Evolutionary conservation across 2,888 invertebrate genomes (phyloP), one percentile per base, ranked within the genome.

Genomic region (Hypercompe scribonia): DNA sequence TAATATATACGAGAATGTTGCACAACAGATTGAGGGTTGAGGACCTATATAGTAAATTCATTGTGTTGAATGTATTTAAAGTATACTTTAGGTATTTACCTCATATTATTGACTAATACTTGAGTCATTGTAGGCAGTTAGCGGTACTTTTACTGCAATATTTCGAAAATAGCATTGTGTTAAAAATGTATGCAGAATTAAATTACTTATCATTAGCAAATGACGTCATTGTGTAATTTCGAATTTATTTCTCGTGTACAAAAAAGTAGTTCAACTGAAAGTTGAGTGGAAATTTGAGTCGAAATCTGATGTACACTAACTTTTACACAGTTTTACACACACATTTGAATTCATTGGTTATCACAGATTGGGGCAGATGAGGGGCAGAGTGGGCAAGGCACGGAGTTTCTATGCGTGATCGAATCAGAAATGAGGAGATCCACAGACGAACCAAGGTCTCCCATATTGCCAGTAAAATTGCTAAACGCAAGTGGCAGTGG

Each of bases 1-100:
- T 36, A 65, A 72, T 75, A 42, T 73, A 63, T 18, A 31, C 61
- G 58, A 4, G 39, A 46, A 58, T 61, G 61, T 73, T 76, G 58
- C 18, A 34, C 33, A 50, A 68, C n/a, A 64, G 50, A 0, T 1
- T 46, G 7, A 71, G 63, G 74, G 79, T 74, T 74, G 74, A 46
- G 58, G 68, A 77, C 71, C 75, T 61, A 3, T 15, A 5, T 31
- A 66, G 46, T 46, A 10, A 42, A 42, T 66, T 66, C 42, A 66
- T 31, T 4, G 31, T 61, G 31, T 31, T 13, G 58, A 58, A 58
- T 28, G 31, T 61, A 61, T 28, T 61, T 61, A 61, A 15, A 58
- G 31, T 61, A 61, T 61, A 61, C 18, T 31, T 18, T 31, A 31
- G 18, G 18, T 61, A 31, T 61, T 31, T 31, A 18, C 18, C 4